Evolutionary conservation across 2,797 vertebrate species (phyloP).

Genomic region (Garrulus glandarius): DNA sequence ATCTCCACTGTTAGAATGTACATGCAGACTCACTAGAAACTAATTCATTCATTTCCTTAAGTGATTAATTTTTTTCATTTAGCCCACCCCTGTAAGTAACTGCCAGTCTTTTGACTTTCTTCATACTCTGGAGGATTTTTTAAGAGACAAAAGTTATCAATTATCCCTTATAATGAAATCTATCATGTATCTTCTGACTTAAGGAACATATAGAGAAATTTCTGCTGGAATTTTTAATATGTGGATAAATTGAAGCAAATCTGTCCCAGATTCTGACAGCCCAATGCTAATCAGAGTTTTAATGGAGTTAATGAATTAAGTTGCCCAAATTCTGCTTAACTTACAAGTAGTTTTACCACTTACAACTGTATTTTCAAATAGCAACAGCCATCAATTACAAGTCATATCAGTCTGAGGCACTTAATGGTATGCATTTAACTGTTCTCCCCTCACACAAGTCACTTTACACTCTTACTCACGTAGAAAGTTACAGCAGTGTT

Average conservation of each 20-base stretch:
- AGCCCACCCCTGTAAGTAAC: neutral
- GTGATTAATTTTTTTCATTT: neutral
- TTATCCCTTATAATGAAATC: neutral
- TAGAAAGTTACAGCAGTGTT: neutral
- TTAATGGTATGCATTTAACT: neutral
- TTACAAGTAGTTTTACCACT: neutral
- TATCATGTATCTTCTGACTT: neutral
- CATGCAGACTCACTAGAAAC: constrained; percentile 30
- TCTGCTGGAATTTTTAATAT: neutral
- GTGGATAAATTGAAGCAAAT: neutral
- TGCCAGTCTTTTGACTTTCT: neutral
- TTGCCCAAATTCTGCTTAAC: neutral
- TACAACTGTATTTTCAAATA: neutral
- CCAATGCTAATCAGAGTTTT: neutral
- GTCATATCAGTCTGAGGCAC: neutral
- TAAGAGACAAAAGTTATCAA: neutral
- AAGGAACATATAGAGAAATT: neutral
- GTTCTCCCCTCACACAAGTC: neutral
- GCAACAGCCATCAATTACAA: neutral
- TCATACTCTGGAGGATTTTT: neutral
- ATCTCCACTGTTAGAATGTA: constrained; percentile 30
- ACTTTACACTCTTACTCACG: fast-evolving
- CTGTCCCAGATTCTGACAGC: neutral
- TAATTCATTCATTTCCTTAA: neutral
- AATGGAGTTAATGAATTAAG: neutral